Evolutionary conservation across 2,888 invertebrate species (phyloP), one percentile per base, ranked within the genome.

Genomic region (Carpatolechia fugitivella): DNA sequence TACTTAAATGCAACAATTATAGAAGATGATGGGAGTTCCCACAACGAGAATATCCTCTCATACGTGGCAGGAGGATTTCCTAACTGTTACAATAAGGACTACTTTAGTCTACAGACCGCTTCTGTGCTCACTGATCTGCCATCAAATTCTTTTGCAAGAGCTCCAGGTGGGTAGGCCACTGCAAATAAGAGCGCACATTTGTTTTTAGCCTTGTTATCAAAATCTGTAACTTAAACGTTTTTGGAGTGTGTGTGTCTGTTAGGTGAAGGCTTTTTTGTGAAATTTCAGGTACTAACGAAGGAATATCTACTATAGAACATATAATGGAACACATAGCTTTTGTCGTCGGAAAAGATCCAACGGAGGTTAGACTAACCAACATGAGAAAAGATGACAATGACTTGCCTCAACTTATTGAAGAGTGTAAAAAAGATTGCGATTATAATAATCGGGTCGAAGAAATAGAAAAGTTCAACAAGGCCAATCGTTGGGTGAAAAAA

Each of bases 401-500:
- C 47, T 62, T 92, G 11, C 82, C 89, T 16, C 66, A 84, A 29
- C 86, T 94, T 63, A 87, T 94, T n/a, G 78, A 91, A 0, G 87
- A 91, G 8, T 69, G 93, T 31, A 89, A 91, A 64, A 74, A 76
- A 56, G 85, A 90, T 59, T 80, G 91, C 0, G 89, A 94, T 57
- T 93, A 92, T 66, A 89, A 91, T 0, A 70, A 78, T 36, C 82
- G 94, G 6, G 80, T 76, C 40, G 72, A 72, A 56, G 85, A 83
- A 8, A 84, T 94, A 1, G 74, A 90, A 46, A 67, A 80, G n/a
- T 95, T 93, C 70, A 94, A 94, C 65, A 68, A 78, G 60, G 85
- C 82, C 10, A 95, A 96, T 76, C 88, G 95, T 52, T 96, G 96
- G 96, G 93, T 91, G 74, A 96, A 96, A 71, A 92, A 91, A 61